Conservation (phyloP, 1,140 invertebrate genomes). For the Listronotus oregonensis region DNA sequence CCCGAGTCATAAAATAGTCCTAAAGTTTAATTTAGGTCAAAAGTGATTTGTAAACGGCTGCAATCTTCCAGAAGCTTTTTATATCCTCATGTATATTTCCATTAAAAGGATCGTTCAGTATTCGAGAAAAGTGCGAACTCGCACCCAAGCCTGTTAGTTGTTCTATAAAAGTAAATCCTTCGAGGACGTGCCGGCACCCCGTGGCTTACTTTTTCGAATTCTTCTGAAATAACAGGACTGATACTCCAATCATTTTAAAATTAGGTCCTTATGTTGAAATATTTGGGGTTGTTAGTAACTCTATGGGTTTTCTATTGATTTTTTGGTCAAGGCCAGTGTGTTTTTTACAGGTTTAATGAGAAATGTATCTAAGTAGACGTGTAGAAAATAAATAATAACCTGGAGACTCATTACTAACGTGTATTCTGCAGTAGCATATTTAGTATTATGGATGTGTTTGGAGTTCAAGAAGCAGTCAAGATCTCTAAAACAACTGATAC, state of each 20-base stretch:
- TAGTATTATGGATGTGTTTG: too few species aligned
- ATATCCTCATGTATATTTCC: slow-evolving; percentile 55
- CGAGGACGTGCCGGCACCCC: slow-evolving; percentile 47
- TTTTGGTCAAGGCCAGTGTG: too few species aligned
- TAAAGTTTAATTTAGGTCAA: slow-evolving; percentile 35
- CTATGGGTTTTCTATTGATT: too few species aligned
- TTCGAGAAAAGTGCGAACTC: slow-evolving; percentile 46
- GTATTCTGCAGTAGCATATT: too few species aligned
- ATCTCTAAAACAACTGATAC: too few species aligned
- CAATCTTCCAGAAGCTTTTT: slow-evolving; percentile 40
- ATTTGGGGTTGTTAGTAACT: neutral
- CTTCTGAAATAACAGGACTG: slow-evolving; percentile 35
- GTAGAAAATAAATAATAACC: too few species aligned
- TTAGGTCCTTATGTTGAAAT: slow-evolving; percentile 37
- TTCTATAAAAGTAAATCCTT: slow-evolving; percentile 55
- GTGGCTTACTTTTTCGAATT: slow-evolving; percentile 44
- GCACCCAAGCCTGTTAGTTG: slow-evolving; percentile 52
- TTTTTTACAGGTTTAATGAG: too few species aligned
- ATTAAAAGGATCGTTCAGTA: slow-evolving; percentile 52
- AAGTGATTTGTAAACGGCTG: slow-evolving; percentile 45
- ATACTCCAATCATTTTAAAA: slow-evolving; percentile 44
- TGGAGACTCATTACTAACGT: too few species aligned
- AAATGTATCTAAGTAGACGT: too few species aligned
- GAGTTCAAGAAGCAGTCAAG: too few species aligned
- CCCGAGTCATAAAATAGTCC: slow-evolving; percentile 26